Evolutionary conservation across 2,113 vertebrate genomes (phyloP).

Genomic region (Sceloporus undulatus): DNA sequence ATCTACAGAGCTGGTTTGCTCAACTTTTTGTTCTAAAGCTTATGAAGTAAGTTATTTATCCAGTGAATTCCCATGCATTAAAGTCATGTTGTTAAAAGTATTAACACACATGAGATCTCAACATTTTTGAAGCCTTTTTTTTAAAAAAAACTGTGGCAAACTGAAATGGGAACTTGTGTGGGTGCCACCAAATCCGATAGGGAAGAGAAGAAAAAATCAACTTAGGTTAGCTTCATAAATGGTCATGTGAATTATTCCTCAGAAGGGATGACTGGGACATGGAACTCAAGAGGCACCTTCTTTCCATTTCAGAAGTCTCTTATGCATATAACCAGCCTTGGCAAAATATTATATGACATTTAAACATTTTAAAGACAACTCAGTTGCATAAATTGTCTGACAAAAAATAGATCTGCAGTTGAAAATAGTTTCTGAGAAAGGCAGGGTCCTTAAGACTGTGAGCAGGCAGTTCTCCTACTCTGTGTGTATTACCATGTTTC

Average conservation of each 20-base stretch:
- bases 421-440: constrained; percentile 41
- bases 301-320: neutral
- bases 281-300: neutral
- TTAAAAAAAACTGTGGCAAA: neutral
- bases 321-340: constrained; percentile 24
- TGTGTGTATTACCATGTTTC: constrained; percentile 20
- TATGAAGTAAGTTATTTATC: neutral
- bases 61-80: neutral
- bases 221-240: neutral
- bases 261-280: neutral
- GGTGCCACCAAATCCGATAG: too few species aligned
- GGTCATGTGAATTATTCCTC: neutral
- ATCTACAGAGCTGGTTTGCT: neutral
- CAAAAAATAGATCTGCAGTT: constrained; percentile 37
- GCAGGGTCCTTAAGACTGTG: neutral
- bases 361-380: constrained; percentile 47
- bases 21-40: constrained; percentile 3
- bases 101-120: neutral
- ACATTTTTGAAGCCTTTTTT: neutral
- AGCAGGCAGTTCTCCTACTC: neutral
- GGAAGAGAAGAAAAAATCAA: neutral
- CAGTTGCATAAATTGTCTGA: constrained; percentile 65
- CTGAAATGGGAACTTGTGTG: neutral
- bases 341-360: constrained; percentile 28
- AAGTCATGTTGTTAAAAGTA: neutral